Percentiles rank a stretch among this genome's conserved stretches.
Evolutionary conservation across 2,113 vertebrate genomes (phyloP).

Genomic region (Aspiorhynchus laticeps): DNA sequence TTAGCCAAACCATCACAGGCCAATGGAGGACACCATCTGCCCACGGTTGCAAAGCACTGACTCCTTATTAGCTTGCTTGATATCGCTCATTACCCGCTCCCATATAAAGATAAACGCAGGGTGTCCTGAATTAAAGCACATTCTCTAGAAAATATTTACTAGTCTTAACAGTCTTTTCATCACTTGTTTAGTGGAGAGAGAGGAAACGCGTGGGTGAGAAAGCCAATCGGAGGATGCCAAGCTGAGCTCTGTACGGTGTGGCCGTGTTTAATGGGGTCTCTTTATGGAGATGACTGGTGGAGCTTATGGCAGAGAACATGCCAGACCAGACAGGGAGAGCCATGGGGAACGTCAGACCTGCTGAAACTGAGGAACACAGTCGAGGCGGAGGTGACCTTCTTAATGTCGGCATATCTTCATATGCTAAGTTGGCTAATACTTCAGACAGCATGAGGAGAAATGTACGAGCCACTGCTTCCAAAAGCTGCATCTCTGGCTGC

Average conservation of each 20-base stretch:
- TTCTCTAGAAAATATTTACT: slow-evolving; percentile 37
- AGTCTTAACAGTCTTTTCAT: slow-evolving; percentile 1
- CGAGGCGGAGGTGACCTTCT: not conserved
- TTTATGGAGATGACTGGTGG: slow-evolving; percentile 38
- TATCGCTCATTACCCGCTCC: slow-evolving; percentile 25
- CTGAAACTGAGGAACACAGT: not conserved
- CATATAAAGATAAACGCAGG: slow-evolving; percentile 32
- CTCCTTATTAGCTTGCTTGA: slow-evolving; percentile 23
- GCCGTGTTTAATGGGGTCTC: slow-evolving; percentile 30
- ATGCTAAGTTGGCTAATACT: not conserved
- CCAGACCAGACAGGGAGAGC: not conserved
- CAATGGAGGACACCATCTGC: slow-evolving; percentile 43
- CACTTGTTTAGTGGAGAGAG: slow-evolving; percentile 11
- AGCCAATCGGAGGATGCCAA: not conserved
- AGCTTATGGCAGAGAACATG: slow-evolving; percentile 18
- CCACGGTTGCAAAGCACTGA: not conserved
- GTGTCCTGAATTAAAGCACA: slow-evolving; percentile 29
- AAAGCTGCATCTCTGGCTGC: not conserved
- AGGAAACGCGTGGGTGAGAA: slow-evolving; percentile 52
- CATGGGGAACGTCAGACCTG: not conserved
- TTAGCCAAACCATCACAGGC: not conserved
- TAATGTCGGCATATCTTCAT: not conserved
- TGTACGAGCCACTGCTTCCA: not conserved
- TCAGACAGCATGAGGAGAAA: not conserved
- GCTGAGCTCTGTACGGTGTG: not conserved